Conservation (phyloP, 92 coral and sea anemone species). For the Blastomussa wellsi region DNA sequence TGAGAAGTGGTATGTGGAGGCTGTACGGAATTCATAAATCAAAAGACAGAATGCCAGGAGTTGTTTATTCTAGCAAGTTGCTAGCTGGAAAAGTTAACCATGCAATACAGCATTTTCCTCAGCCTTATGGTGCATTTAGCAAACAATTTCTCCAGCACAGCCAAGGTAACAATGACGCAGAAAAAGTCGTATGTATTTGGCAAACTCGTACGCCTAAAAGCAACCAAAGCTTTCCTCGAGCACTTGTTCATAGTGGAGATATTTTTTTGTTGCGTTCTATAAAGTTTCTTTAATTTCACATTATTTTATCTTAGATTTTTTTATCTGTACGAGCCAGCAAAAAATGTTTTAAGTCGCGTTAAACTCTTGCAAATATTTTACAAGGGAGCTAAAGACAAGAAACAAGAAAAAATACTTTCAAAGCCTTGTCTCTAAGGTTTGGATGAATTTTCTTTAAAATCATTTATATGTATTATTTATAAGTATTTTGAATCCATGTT, state of each 20-base stretch:
- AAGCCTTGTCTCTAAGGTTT: too few species aligned
- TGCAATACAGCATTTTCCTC: too few species aligned
- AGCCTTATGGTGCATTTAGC: neutral
- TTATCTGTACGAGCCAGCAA: neutral
- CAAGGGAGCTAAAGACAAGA: neutral
- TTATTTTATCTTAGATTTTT: neutral
- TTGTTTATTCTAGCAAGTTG: neutral
- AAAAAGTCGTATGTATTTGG: neutral
- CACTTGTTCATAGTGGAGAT: neutral
- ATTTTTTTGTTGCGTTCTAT: neutral
- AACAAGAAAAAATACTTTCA: neutral
- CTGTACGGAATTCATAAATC: neutral
- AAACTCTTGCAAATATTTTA: too few species aligned
- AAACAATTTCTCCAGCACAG: neutral
- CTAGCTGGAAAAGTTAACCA: neutral
- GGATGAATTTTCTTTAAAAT: too few species aligned
- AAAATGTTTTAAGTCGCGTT: too few species aligned
- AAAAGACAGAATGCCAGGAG: neutral
- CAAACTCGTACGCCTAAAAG: neutral
- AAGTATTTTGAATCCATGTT: neutral
- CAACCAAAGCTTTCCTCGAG: neutral
- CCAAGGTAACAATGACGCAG: neutral
- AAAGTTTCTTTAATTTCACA: neutral
- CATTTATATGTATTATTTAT: too few species aligned
- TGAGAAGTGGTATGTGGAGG: slow-evolving; percentile 63